Conservation (phyloP, 2,113 vertebrate genomes). For the Ovibos moschatus region DNA sequence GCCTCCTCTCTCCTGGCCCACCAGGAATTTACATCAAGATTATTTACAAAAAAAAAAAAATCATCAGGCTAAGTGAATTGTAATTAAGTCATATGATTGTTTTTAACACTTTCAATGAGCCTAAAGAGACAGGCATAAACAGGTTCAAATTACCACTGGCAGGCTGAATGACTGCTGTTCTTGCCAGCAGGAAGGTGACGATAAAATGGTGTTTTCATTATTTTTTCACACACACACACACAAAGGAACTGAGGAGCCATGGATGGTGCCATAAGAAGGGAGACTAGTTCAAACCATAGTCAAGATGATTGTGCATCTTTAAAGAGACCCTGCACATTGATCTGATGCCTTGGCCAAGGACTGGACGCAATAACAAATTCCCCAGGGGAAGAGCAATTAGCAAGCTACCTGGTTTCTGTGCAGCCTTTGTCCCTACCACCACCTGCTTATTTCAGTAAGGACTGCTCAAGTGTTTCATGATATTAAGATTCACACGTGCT, state of each 20-base stretch:
- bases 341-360: not conserved
- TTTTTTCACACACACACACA: not conserved
- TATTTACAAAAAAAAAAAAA: slow-evolving; percentile 46
- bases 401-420: not conserved
- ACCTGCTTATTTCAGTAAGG: not conserved
- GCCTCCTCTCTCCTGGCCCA: slow-evolving; percentile 12
- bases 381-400: not conserved
- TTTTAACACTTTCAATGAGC: not conserved
- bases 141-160: not conserved
- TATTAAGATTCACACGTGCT: not conserved
- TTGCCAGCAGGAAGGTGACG: not conserved
- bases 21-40: slow-evolving; percentile 57
- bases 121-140: not conserved
- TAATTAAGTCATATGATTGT: slow-evolving; percentile 42
- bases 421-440: not conserved
- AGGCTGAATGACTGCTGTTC: not conserved
- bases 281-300: not conserved
- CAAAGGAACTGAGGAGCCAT: not conserved
- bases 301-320: not conserved
- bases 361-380: not conserved
- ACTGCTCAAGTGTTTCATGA: not conserved
- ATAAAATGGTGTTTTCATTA: not conserved
- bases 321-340: fast-evolving
- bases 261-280: not conserved
- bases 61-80: slow-evolving; percentile 38